Base-by-base conservation (phyloP, 2,797 vertebrate species). In the Aythya fuligula region DNA sequence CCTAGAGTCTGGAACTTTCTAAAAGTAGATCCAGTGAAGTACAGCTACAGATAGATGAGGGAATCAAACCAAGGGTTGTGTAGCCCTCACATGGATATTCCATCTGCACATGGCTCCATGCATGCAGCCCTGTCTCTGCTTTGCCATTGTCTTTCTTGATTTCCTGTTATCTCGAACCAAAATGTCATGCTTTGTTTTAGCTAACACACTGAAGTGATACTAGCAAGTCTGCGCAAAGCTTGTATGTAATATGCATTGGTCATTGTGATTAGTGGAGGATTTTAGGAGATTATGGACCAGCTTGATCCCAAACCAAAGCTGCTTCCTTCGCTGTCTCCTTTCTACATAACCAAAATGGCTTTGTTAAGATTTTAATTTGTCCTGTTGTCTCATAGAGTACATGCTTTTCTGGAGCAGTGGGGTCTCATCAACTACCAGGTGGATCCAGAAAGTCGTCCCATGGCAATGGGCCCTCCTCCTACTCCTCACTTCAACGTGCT, bases 401-500 rank as follows among this genome's bases (percentile, higher is more conserved):
- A 99, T 22, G 99, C 99, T 0, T 99, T 99, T 93, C 96, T 99
- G 98, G 99, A 99, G 98, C 99, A 99, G 95, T 99, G 99, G 99
- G 99, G 99, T 34, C 98, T 99, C 81, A 99, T 99, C 51, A 99
- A 99, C 95, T 99, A 99, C 96, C 99, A 99, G 88, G 99, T 99
- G 56, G 99, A 99, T 47, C 97, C 99, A 0, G 99, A 99, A 49
- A 99, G 99, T 91, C 98, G 99, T 10, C 99, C 99, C 2, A 98
- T 99, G 97, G 99, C 99, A 3, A 99, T 99, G 99, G 99, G 99
- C 0, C 99, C 99, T 7, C 99, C 99, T 9, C 99, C 99, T 3
- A 99, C 99, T 7, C 99, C 99, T 57, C 99, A 99, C 94, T 99
- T 99, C 97, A 99, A 99, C 0, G 99, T 99, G 21, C 98, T 99